Evolutionary conservation across 2,888 invertebrate species (phyloP).

Genomic region (Chalcosyrphus nemorum): DNA sequence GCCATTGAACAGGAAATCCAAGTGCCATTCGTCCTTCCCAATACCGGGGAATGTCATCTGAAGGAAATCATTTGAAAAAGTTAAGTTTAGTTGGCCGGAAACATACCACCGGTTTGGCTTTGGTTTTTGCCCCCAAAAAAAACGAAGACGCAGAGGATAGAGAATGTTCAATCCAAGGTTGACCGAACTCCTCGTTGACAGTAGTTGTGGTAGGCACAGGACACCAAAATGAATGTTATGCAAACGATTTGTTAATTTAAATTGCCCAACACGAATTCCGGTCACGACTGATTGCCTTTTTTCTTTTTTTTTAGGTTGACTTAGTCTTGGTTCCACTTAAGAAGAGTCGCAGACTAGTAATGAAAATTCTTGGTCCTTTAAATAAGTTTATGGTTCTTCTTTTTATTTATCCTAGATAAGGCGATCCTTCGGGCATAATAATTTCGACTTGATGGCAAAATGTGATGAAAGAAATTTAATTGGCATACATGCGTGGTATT

Average conservation of each 20-base stretch:
- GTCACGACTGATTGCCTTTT: conserved; percentile 39
- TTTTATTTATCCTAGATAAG: not conserved
- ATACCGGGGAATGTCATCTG: not conserved
- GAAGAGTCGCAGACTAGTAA: not conserved
- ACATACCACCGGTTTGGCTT: conserved; percentile 9
- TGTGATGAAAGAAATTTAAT: too few species aligned
- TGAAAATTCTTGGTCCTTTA: not conserved
- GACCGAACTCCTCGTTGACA: not conserved
- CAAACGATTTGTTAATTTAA: conserved; percentile 20
- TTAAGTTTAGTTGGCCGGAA: conserved; percentile 20
- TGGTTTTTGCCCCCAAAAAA: not conserved
- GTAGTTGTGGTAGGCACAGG: not conserved
- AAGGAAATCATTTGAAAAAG: conserved; percentile 12
- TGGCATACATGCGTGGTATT: too few species aligned
- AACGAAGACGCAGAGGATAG: not conserved
- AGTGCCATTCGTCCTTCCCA: conserved; percentile 11
- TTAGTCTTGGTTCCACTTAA: not conserved
- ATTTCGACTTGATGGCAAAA: not conserved
- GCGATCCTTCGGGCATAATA: not conserved
- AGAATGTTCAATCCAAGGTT: not conserved
- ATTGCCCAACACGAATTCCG: conserved; percentile 30
- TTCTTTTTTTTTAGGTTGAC: not conserved
- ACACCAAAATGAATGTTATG: not conserved
- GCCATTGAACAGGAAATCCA: conserved; percentile 15
- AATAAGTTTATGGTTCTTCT: not conserved